Conservation (phyloP, 2,888 invertebrate species). For the Watsonalla binaria region DNA sequence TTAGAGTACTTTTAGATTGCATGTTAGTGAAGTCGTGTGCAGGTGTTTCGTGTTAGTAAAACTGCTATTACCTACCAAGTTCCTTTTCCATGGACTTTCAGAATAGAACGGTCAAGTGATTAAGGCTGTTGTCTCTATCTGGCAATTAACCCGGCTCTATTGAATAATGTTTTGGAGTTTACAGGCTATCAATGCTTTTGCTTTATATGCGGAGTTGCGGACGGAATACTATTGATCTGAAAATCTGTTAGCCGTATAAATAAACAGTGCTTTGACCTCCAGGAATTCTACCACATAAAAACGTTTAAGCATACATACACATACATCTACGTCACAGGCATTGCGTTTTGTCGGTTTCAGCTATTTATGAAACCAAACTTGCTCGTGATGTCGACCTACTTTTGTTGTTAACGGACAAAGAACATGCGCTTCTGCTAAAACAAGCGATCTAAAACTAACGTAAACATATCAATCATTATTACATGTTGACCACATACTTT, state of each 20-base stretch:
- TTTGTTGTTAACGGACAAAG: neutral
- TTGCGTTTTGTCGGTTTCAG: neutral
- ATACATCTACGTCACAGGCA: neutral
- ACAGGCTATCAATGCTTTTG: no score
- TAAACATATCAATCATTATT: constrained; percentile 1
- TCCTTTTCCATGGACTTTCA: constrained; percentile 38
- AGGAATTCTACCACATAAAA: no score
- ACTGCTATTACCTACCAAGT: constrained; percentile 36
- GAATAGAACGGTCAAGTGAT: constrained; percentile 35
- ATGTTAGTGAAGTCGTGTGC: constrained; percentile 25
- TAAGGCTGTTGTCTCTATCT: constrained; percentile 7
- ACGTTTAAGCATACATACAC: no score
- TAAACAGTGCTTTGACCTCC: no score
- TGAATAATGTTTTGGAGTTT: no score
- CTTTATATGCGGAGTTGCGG: no score
- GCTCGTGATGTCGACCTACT: constrained; percentile 3
- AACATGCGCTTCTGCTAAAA: constrained; percentile 2
- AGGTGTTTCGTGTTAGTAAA: constrained; percentile 47
- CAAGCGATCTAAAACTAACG: neutral
- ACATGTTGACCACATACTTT: neutral
- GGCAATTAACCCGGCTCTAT: no score
- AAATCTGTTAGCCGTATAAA: constrained; percentile 11
- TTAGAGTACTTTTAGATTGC: constrained; percentile 51
- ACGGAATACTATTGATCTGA: constrained; percentile 9
- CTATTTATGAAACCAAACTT: neutral